A percentile compares a stretch with the other conserved stretches of the same genome.
These are phyloP conservation scores for Catocala sponsa DNA, from an alignment of 2,888 invertebrate species.

Conservation along the genomic window DNA sequence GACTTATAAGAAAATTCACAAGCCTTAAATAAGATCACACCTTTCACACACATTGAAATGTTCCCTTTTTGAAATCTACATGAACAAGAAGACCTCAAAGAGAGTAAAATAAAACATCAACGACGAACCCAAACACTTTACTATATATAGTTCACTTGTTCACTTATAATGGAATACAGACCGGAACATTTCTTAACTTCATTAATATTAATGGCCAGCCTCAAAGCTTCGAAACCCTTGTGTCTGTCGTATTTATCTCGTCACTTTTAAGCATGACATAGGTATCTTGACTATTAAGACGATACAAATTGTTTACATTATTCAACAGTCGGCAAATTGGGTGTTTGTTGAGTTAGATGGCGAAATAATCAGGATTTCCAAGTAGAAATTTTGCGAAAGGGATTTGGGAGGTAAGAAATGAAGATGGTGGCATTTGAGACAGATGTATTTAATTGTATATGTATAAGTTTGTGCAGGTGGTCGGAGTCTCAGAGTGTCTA, in stretches of 20 bases:
- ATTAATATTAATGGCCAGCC: slow-evolving; percentile 49
- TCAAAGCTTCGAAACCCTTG: slow-evolving; percentile 38
- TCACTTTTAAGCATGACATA: slow-evolving; percentile 47
- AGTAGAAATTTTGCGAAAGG: slow-evolving; percentile 4
- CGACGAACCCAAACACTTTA: slow-evolving; percentile 7
- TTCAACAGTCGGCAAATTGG: slow-evolving; percentile 36
- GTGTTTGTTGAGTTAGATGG: slow-evolving; percentile 19
- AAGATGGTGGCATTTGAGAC: slow-evolving; percentile 15
- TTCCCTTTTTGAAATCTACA: too few relatives aligned
- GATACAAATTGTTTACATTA: slow-evolving; percentile 48
- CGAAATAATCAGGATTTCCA: slow-evolving; percentile 8
- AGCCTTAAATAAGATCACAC: too few relatives aligned
- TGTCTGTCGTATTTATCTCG: slow-evolving; percentile 41
- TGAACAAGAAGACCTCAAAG: background rate
- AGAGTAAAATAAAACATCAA: slow-evolving; percentile 5
- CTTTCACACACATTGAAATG: too few relatives aligned
- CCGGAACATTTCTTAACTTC: slow-evolving; percentile 35
- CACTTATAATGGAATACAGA: slow-evolving; percentile 37
- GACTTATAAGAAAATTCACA: too few relatives aligned
- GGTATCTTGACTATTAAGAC: slow-evolving; percentile 44
- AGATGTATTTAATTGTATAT: slow-evolving; percentile 9
- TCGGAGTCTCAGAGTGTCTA: background rate
- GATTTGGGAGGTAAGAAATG: slow-evolving; percentile 17
- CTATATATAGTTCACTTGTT: slow-evolving; percentile 13
- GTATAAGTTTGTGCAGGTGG: slow-evolving; percentile 9